A percentile compares a stretch with the other conserved stretches of the same genome.
Evolutionary conservation across 2,888 invertebrate species (phyloP).

Genomic region (Tyria jacobaeae): DNA sequence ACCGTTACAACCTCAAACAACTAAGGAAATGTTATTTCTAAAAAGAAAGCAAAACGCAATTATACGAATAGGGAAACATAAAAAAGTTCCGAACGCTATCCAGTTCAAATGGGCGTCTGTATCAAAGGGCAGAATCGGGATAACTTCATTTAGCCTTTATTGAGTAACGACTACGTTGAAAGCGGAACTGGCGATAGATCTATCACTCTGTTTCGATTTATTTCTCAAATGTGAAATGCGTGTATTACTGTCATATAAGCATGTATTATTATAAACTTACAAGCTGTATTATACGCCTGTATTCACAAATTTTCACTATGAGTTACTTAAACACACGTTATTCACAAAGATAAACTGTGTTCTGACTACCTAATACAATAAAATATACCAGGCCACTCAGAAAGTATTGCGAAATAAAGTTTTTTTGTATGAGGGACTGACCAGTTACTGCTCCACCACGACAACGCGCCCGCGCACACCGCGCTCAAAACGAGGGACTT

Average conservation of each 20-base stretch:
- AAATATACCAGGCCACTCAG: too few relatives aligned
- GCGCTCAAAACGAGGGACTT: too few relatives aligned
- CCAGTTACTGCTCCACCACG: too few relatives aligned
- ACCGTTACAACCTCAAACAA: slow-evolving; percentile 28
- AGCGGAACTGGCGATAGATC: slow-evolving; percentile 20
- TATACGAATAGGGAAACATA: slow-evolving; percentile 43
- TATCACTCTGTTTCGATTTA: slow-evolving; percentile 1
- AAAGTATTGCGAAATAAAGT: too few relatives aligned
- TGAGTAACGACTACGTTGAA: slow-evolving; percentile 28
- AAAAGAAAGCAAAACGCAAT: slow-evolving; percentile 51
- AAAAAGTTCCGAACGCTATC: slow-evolving; percentile 46
- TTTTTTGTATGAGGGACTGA: too few relatives aligned
- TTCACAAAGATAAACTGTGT: neutral
- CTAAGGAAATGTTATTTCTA: slow-evolving; percentile 26
- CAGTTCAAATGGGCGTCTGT: slow-evolving; percentile 55
- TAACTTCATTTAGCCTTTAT: slow-evolving; percentile 53
- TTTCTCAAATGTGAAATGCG: slow-evolving; percentile 2
- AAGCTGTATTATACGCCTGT: neutral
- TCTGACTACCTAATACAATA: too few relatives aligned
- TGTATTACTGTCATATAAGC: neutral
- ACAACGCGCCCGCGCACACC: too few relatives aligned
- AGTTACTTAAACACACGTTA: neutral
- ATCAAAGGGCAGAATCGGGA: slow-evolving; percentile 53
- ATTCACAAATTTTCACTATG: neutral
- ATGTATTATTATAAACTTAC: neutral